Evolutionary conservation across 2,797 vertebrate genomes (phyloP).

Genomic region (Lerista edwardsae): DNA sequence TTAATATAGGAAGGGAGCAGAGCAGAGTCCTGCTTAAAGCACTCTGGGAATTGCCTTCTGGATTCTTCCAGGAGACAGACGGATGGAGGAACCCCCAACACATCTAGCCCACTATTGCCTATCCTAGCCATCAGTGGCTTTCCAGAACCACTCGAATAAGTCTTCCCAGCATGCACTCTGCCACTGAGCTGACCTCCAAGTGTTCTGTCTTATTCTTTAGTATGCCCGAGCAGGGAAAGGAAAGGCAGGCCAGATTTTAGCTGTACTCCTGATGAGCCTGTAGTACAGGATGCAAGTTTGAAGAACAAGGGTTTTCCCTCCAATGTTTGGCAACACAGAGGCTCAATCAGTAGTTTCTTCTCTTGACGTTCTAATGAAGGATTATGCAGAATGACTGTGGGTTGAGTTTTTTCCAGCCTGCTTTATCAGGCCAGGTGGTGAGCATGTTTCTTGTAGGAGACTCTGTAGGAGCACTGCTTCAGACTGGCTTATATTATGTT

Average conservation of each 20-base stretch:
- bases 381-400: background rate
- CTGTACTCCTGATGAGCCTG: background rate
- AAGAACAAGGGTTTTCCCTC: background rate
- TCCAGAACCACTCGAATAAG: background rate
- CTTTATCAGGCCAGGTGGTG: background rate
- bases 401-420: background rate
- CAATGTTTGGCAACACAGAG: constrained; percentile 2
- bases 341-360: background rate
- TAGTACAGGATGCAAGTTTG: background rate
- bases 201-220: background rate
- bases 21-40: background rate
- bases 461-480: background rate
- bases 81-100: background rate
- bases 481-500: background rate
- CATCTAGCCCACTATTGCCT: background rate
- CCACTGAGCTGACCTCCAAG: background rate
- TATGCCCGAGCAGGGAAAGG: background rate
- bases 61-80: background rate
- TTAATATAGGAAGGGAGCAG: background rate
- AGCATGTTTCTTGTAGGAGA: background rate
- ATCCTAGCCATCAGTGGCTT: no score
- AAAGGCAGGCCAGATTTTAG: background rate
- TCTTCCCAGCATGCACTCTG: background rate
- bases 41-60: background rate
- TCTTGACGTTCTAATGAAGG: background rate